phyloP scores from a whole-genome alignment of 2,888 invertebrate species.

The Drosophila anomalata region DNA sequence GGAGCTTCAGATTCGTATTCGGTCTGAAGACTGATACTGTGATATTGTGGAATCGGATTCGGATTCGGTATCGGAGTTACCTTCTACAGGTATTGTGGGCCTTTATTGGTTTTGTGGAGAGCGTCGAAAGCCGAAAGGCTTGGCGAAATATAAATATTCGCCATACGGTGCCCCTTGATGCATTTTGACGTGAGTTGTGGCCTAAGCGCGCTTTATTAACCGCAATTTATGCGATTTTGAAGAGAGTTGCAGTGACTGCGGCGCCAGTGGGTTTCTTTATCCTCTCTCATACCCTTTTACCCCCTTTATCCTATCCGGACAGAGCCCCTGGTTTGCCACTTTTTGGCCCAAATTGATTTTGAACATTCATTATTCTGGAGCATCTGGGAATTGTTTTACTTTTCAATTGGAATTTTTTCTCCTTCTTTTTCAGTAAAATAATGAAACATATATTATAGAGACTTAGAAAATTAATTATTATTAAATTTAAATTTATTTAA shows the following conservation, averaged over 20 bases:
- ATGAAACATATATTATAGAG: no score
- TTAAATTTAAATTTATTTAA: no score
- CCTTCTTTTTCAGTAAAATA: no score
- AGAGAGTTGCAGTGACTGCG: constrained; percentile 54
- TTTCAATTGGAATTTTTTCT: background rate
- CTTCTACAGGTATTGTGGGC: background rate
- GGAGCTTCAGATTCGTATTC: constrained; percentile 3
- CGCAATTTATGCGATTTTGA: constrained; percentile 79
- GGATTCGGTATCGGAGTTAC: background rate
- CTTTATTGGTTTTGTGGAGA: constrained; percentile 9
- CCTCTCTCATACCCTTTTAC: background rate
- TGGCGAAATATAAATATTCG: constrained; percentile 82
- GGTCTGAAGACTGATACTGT: background rate
- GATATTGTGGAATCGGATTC: background rate
- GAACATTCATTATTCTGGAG: constrained; percentile 16
- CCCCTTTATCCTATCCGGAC: background rate
- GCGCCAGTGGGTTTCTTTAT: constrained; percentile 46
- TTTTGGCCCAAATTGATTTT: constrained; percentile 23
- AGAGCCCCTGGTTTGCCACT: background rate
- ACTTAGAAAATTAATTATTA: background rate
- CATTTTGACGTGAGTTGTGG: constrained; percentile 83
- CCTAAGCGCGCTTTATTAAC: constrained; percentile 81
- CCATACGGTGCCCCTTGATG: constrained; percentile 82
- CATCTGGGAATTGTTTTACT: background rate
- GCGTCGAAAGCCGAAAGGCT: constrained; percentile 47